A percentile compares a stretch with the other conserved stretches of the same genome.
These are phyloP conservation scores for Ecdyonurus torrentis DNA, from an alignment of 2,888 invertebrate species.

Conservation along the genomic window DNA sequence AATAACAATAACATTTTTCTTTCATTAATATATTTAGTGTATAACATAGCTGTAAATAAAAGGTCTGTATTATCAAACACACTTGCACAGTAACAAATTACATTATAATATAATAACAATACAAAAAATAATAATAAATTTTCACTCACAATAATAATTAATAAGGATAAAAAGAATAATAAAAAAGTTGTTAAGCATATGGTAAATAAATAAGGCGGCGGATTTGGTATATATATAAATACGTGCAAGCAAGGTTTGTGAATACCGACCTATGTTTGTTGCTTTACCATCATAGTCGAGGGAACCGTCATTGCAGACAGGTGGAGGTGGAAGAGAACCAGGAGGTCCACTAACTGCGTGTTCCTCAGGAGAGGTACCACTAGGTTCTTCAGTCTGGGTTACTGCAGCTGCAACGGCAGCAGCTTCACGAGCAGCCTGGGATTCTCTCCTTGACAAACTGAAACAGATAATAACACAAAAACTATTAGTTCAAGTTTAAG, in stretches of 20 bases:
- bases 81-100: background rate
- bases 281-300: slow-evolving; percentile 64
- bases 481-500: background rate
- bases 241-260: slow-evolving; percentile 1
- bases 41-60: background rate
- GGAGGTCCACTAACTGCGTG: background rate
- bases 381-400: background rate
- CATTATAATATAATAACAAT: background rate
- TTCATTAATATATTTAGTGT: background rate
- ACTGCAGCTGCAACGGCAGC: background rate
- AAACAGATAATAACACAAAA: background rate
- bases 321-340: slow-evolving; percentile 28
- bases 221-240: background rate
- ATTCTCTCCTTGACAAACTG: background rate
- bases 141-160: background rate
- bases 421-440: background rate
- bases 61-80: background rate
- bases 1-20: background rate
- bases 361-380: background rate
- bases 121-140: background rate
- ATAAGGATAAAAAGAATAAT: background rate
- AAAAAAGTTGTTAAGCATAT: background rate
- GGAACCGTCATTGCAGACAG: slow-evolving; percentile 47
- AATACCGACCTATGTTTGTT: slow-evolving; percentile 1
- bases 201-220: background rate